Evolutionary conservation across 2,113 vertebrate species (phyloP).

Genomic region (Sarotherodon lohbergeri): DNA sequence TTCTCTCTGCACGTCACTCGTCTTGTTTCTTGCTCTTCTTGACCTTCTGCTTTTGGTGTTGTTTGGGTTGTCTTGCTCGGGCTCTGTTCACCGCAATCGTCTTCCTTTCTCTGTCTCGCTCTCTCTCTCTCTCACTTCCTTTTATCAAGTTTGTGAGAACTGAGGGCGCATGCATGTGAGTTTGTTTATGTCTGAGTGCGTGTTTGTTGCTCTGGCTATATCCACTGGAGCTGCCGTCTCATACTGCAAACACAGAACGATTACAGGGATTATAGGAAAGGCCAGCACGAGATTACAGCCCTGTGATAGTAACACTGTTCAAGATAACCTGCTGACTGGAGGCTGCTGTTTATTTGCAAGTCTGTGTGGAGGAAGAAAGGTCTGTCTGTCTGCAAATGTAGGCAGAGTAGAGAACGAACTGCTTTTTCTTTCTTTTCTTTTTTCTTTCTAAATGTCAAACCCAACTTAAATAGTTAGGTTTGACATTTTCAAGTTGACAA

Average conservation of each 20-base stretch:
- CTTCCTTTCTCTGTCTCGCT: not conserved
- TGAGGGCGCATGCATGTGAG: not conserved
- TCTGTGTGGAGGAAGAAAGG: not conserved
- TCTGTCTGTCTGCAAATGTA: not conserved
- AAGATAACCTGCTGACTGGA: constrained; percentile 37
- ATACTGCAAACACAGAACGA: constrained; percentile 39
- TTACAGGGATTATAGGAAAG: constrained; percentile 61
- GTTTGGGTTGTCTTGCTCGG: not conserved
- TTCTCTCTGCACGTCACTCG: not conserved
- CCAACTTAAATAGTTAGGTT: not conserved
- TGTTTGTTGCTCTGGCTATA: not conserved
- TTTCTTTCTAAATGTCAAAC: not conserved
- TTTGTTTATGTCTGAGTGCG: not conserved
- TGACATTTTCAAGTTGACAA: not conserved
- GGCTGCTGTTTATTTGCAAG: not conserved
- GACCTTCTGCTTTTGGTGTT: not conserved
- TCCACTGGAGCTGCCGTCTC: not conserved
- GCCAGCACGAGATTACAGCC: constrained; percentile 55
- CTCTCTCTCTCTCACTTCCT: not conserved
- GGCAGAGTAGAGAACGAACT: not conserved
- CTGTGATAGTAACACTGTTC: constrained; percentile 26
- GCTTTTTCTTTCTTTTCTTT: not conserved
- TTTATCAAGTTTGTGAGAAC: not conserved
- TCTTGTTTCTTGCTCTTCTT: not conserved
- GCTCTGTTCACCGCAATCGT: not conserved